phyloP scores from a whole-genome alignment of 2,797 vertebrate genomes.

The Hylomyscus alleni region DNA sequence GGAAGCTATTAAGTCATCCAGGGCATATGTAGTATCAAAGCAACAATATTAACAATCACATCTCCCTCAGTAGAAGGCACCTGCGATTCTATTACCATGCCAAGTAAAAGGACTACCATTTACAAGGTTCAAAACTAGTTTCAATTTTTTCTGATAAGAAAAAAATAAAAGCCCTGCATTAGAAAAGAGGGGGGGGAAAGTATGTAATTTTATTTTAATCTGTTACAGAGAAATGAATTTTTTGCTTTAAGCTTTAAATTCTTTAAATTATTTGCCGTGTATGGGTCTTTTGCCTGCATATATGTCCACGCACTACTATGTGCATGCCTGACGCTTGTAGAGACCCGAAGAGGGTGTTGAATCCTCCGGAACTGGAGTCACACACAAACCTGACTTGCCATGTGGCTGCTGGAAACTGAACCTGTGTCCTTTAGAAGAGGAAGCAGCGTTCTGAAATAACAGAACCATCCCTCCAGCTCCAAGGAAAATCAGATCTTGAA shows the following conservation, averaged over 20 bases:
- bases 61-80: not conserved
- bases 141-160: not conserved
- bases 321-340: accelerated
- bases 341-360: not conserved
- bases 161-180: not conserved
- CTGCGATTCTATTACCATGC: not conserved
- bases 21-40: not conserved
- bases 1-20: too few species aligned
- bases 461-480: not conserved
- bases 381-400: not conserved
- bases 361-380: not conserved
- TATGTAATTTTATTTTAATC: not conserved
- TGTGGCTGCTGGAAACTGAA: not conserved
- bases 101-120: not conserved
- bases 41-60: not conserved
- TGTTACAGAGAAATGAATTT: not conserved
- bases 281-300: not conserved
- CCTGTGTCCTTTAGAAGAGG: not conserved
- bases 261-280: not conserved
- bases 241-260: not conserved
- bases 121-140: not conserved
- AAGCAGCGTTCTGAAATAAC: not conserved
- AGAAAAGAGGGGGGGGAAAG: slow-evolving; percentile 4
- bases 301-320: not conserved
- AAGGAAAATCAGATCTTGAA: not conserved